Percentiles rank a stretch among this genome's conserved stretches.
Conservation (phyloP, 2,797 vertebrate genomes). For the Pangasius djambal region DNA sequence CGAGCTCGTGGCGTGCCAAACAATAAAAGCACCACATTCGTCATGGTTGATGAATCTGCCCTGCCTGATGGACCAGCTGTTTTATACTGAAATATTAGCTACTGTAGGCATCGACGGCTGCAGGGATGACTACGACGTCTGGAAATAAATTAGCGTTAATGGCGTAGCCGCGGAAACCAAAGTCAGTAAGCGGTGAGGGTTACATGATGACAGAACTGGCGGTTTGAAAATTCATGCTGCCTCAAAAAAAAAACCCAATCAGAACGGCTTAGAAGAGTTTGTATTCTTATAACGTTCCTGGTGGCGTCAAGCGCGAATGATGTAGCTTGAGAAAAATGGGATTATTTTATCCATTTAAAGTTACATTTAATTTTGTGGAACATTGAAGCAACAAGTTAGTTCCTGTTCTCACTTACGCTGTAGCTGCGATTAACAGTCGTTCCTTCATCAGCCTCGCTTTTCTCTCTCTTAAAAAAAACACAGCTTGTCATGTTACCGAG, state of each 20-base stretch:
- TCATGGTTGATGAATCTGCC: constrained; percentile 2
- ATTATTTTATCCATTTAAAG: not conserved
- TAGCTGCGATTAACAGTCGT: too few species aligned
- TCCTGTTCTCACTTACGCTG: too few species aligned
- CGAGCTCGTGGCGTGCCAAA: not conserved
- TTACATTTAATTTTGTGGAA: not conserved
- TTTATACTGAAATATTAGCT: constrained; percentile 16
- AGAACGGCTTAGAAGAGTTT: too few species aligned
- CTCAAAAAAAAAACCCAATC: not conserved
- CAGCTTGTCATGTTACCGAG: too few species aligned
- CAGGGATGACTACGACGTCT: not conserved
- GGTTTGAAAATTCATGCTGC: not conserved
- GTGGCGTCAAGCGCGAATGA: not conserved
- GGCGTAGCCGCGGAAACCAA: not conserved
- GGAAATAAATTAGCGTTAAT: constrained; percentile 10
- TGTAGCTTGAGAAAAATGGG: not conserved
- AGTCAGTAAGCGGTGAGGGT: not conserved
- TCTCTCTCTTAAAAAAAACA: too few species aligned
- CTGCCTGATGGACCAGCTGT: constrained; percentile 7
- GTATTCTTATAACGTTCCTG: not conserved
- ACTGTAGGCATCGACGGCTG: not conserved
- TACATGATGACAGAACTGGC: too few species aligned
- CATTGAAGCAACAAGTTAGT: too few species aligned
- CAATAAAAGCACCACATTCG: not conserved
- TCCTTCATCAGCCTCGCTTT: too few species aligned